phyloP scores from a whole-genome alignment of 2,113 vertebrate genomes.

The Ophiodon elongatus region DNA sequence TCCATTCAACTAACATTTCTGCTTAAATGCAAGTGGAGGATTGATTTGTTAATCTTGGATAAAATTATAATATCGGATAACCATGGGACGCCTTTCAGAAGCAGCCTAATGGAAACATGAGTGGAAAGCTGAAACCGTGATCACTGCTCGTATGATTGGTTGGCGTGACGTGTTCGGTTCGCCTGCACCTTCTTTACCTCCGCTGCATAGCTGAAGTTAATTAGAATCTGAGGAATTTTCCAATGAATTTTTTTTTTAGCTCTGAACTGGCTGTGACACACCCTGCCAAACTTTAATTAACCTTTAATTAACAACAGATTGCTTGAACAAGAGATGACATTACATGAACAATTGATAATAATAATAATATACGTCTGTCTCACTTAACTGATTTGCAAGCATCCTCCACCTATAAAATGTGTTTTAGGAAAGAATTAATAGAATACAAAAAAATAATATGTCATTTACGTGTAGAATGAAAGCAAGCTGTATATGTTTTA shows the following conservation, averaged over 20 bases:
- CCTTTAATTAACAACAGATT: neutral
- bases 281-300: neutral
- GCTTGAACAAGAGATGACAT: neutral
- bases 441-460: too few relatives aligned
- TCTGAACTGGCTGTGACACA: neutral
- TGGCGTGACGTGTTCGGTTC: neutral
- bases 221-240: slow-evolving; percentile 1
- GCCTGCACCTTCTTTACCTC: neutral
- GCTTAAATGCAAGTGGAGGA: neutral
- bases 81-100: neutral
- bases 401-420: neutral
- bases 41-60: neutral
- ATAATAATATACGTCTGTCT: neutral
- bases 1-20: neutral
- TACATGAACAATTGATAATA: neutral
- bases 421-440: too few relatives aligned
- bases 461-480: too few relatives aligned
- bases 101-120: slow-evolving; percentile 1
- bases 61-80: neutral
- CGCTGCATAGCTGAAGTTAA: neutral
- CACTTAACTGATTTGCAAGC: neutral
- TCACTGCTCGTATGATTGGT: neutral
- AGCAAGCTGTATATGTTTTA: neutral
- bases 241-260: neutral
- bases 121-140: neutral